Evolutionary conservation across 2,888 invertebrate species (phyloP), one percentile per base, ranked within the genome.

Genomic region (Antitype chi): DNA sequence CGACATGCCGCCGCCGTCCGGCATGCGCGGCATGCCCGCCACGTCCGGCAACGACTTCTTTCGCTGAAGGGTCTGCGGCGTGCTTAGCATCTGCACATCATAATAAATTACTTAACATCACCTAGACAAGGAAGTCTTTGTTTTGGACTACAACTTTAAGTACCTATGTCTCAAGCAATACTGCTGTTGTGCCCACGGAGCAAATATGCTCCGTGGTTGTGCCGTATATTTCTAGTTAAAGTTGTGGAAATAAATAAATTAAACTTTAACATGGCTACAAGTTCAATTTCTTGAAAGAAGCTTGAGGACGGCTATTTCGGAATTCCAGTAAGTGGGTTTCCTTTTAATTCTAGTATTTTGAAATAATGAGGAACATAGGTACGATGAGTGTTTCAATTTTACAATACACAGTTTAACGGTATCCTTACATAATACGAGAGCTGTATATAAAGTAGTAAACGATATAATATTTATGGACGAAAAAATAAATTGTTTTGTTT

Each of bases 41-140:
- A 99, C 98, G 96, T 99, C 99, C 73, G 99, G 99, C 96, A 99
- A 97, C 88, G 99, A 99, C 96, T 99, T 99, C 97, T 99, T 99
- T 90, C 99, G 97, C 96, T 98, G 99, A 90, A 99, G 97, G 90
- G 98, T 97, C 93, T 98, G 97, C 92, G 98, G 98, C 87, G 98
- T 98, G 93, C 98, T 98, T 94, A 98, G 95, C 97, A 98, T 98
- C 98, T 98, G 62, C 9, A 49, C 11, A 78, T 17, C 17, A 77
- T 25, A 59, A 70, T 23, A 11, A 15, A 74, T 74, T 38, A 59
- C 32, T 52, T 17, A 53, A 53, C 5, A 28, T 28, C 17, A 52
- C 23, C 67, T 32, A 53, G 23, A 3, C 3, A 32, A 67, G 49
- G 15, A 49, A 9, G 28, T 28, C 23, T 52, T 52, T 52, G 28